Conservation (phyloP, 2,113 vertebrate species). For the Oryzias celebensis region DNA sequence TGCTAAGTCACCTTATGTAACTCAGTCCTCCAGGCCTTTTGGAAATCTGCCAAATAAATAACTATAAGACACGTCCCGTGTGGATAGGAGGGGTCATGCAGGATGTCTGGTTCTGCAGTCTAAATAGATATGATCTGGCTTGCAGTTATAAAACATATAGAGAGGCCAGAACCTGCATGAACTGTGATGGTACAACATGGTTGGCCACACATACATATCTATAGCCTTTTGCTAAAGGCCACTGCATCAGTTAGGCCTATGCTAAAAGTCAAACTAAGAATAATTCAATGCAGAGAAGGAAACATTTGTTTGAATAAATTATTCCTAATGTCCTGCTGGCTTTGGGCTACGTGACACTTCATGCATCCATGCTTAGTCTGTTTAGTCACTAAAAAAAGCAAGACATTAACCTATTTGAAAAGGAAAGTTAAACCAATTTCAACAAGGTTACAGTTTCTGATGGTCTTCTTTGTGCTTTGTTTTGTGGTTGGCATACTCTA, state of each 20-base stretch:
- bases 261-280: slow-evolving; percentile 10
- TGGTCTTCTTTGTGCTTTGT: no score
- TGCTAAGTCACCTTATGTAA: slow-evolving; percentile 28
- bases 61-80: slow-evolving; percentile 8
- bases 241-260: not conserved
- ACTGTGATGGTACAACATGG: not conserved
- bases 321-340: not conserved
- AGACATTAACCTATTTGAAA: no score
- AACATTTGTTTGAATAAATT: slow-evolving; percentile 7
- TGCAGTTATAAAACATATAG: slow-evolving; percentile 5
- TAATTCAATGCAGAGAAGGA: slow-evolving; percentile 17
- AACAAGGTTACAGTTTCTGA: no score
- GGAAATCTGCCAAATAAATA: slow-evolving; percentile 37
- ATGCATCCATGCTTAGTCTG: not conserved
- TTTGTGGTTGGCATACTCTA: no score
- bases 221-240: slow-evolving; percentile 13
- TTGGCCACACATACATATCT: slow-evolving; percentile 8
- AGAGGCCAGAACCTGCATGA: slow-evolving; percentile 14
- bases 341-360: not conserved
- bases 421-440: no score
- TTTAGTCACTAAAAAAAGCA: not conserved
- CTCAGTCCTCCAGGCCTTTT: slow-evolving; percentile 31
- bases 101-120: slow-evolving; percentile 2
- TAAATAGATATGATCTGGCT: slow-evolving; percentile 5
- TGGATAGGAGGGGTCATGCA: slow-evolving; percentile 1